Conservation (phyloP, 2,797 vertebrate genomes). For the Pitangus sulphuratus region DNA sequence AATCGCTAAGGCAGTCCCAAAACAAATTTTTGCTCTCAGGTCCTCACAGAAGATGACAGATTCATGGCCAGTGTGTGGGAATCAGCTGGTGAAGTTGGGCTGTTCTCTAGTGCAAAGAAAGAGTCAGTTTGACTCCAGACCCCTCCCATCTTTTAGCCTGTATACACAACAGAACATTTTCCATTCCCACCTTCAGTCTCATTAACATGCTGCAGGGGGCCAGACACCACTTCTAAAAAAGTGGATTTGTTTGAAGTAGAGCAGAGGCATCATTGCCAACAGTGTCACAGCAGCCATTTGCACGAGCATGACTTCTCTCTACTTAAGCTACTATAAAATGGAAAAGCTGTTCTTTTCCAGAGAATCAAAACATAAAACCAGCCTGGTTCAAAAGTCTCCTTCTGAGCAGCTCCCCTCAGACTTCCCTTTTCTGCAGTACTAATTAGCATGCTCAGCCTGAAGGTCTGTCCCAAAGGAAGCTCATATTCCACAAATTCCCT, state of each 20-base stretch:
- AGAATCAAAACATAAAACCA: neutral
- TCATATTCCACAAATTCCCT: neutral
- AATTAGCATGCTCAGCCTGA: conserved; percentile 11
- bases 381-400: neutral
- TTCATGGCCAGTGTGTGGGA: neutral
- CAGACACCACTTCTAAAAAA: neutral
- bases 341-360: neutral
- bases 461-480: conserved; percentile 40
- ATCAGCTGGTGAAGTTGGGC: neutral
- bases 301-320: neutral
- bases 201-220: neutral
- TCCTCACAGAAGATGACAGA: neutral
- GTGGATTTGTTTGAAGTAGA: neutral
- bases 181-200: neutral
- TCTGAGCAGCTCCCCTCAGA: conserved; percentile 14
- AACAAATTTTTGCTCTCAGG: neutral
- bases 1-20: neutral
- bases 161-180: neutral
- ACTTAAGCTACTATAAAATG: neutral
- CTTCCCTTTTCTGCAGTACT: neutral
- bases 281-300: neutral
- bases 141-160: neutral
- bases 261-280: neutral
- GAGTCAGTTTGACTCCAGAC: neutral
- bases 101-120: neutral